These are phyloP conservation scores for Anoplolepis gracilipes DNA, from an alignment of 1,140 invertebrate genomes.

Conservation along the genomic window DNA sequence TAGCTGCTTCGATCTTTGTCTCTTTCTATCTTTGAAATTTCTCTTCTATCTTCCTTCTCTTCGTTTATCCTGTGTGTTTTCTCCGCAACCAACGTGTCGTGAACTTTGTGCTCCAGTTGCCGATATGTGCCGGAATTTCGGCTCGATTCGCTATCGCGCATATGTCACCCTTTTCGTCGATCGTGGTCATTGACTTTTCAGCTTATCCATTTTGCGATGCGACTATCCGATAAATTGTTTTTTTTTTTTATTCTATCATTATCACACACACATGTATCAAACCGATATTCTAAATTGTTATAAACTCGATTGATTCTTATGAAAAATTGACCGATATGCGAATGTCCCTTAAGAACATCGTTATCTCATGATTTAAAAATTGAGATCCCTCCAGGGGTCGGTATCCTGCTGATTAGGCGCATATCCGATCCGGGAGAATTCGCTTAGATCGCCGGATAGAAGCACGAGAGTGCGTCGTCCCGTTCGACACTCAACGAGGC, in stretches of 20 bases:
- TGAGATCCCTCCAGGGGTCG: conserved; percentile 34
- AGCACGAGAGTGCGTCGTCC: conserved; percentile 61
- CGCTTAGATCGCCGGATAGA: conserved; percentile 81
- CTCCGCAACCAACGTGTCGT: conserved; percentile 18
- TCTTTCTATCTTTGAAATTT: background rate
- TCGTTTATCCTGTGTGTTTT: background rate
- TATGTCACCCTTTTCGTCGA: background rate
- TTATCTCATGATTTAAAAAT: conserved; percentile 56
- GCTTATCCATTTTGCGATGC: background rate
- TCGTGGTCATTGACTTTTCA: conserved; percentile 6
- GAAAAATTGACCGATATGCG: background rate
- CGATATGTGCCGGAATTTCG: conserved; percentile 57
- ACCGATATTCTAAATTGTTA: background rate
- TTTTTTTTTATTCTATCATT: background rate
- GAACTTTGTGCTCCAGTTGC: conserved; percentile 63
- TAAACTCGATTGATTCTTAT: background rate
- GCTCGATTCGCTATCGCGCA: conserved; percentile 16
- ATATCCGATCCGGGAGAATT: conserved; percentile 74
- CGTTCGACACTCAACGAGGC: conserved; percentile 15
- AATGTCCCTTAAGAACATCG: background rate
- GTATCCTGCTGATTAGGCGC: conserved; percentile 68
- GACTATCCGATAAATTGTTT: background rate
- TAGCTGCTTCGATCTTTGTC: conserved; percentile 24
- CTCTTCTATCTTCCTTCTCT: conserved; percentile 28
- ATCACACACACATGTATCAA: background rate